These are phyloP conservation scores for Parasteatoda lunata DNA, from an alignment of 2,888 invertebrate genomes.

Conservation along the genomic window DNA sequence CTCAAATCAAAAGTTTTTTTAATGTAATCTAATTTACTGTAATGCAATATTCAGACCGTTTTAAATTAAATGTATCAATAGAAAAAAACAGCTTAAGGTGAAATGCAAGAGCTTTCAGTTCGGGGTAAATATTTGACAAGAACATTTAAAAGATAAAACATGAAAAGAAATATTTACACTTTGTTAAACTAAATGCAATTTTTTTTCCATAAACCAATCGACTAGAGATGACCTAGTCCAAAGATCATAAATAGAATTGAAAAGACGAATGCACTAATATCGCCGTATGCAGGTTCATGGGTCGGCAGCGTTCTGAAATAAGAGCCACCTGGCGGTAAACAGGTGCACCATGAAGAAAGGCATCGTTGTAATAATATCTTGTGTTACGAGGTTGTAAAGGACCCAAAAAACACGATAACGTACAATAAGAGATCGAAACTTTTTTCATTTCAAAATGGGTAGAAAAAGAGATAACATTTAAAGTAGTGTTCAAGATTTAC, in stretches of 20 bases:
- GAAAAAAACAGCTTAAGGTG: neutral
- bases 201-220: constrained; percentile 47
- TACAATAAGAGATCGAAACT: constrained; percentile 68
- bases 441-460: constrained; percentile 57
- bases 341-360: constrained; percentile 66
- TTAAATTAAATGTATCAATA: no score
- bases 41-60: no score
- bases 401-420: constrained; percentile 68
- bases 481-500: constrained; percentile 68
- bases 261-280: constrained; percentile 24
- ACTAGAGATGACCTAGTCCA: constrained; percentile 63
- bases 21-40: no score
- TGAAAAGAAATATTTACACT: constrained; percentile 59
- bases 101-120: constrained; percentile 35
- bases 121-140: constrained; percentile 38
- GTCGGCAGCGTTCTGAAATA: constrained; percentile 53
- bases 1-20: no score
- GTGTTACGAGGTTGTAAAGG: constrained; percentile 68
- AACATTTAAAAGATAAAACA: constrained; percentile 61
- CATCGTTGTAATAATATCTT: constrained; percentile 68
- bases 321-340: constrained; percentile 48
- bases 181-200: constrained; percentile 64
- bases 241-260: constrained; percentile 60
- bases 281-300: constrained; percentile 26
- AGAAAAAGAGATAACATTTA: constrained; percentile 67